These are phyloP conservation scores for Myiozetetes cayanensis DNA, from an alignment of 2,113 vertebrate genomes.

Conservation along the genomic window DNA sequence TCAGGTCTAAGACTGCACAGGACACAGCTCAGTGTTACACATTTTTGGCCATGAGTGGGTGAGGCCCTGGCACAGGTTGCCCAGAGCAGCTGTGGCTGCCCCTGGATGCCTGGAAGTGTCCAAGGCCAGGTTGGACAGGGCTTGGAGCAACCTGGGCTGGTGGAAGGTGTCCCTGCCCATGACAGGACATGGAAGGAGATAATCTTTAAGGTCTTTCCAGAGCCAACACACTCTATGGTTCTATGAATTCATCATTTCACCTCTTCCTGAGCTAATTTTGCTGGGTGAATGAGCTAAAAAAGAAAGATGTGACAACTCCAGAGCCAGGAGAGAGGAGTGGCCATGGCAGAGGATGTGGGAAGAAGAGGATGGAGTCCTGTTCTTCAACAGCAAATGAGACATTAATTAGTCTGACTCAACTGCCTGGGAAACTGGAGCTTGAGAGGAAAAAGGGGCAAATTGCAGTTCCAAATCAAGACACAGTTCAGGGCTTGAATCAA, in stretches of 20 bases:
- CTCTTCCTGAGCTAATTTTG: neutral
- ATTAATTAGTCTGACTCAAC: neutral
- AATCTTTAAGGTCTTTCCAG: neutral
- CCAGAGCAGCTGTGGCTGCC: neutral
- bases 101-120: neutral
- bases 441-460: neutral
- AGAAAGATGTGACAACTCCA: neutral
- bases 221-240: neutral
- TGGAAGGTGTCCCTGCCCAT: neutral
- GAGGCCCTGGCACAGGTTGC: neutral
- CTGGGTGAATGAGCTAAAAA: neutral
- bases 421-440: neutral
- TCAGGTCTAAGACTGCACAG: neutral
- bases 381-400: neutral
- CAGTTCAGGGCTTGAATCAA: neutral
- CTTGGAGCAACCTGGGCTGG: neutral
- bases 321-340: neutral
- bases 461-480: neutral
- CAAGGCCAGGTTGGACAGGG: neutral
- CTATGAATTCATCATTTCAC: neutral
- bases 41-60: neutral
- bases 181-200: neutral
- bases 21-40: neutral
- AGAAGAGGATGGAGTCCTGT: neutral
- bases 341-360: neutral